phyloP scores from a whole-genome alignment of 2,797 vertebrate species.

The Gallirallus australis region DNA sequence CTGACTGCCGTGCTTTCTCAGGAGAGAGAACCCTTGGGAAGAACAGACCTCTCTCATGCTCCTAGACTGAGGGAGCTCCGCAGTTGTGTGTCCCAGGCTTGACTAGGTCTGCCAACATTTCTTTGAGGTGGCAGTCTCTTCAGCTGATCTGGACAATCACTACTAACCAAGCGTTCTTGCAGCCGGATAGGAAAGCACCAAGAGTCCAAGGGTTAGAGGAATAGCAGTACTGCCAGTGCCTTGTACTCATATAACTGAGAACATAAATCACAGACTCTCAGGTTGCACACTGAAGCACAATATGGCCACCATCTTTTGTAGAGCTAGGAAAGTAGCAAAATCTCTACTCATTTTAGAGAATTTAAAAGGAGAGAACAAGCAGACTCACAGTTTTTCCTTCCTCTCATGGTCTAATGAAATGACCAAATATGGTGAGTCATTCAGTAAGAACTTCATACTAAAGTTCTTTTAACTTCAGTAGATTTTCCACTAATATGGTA shows the following conservation, averaged over 20 bases:
- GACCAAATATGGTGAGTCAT: not conserved
- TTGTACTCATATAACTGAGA: not conserved
- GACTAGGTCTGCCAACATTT: not conserved
- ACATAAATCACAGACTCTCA: not conserved
- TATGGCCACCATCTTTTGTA: not conserved
- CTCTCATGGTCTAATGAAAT: not conserved
- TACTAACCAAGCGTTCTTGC: not conserved
- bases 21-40: not conserved
- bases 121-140: not conserved
- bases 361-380: not conserved
- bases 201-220: not conserved
- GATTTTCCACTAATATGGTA: slow-evolving; percentile 8
- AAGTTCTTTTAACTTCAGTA: not conserved
- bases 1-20: not conserved
- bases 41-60: not conserved
- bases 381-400: not conserved
- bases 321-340: not conserved
- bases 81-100: not conserved
- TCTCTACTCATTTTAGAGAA: not conserved
- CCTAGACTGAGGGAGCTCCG: accelerated
- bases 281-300: not conserved
- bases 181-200: not conserved
- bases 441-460: not conserved
- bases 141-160: not conserved
- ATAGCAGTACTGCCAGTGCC: not conserved